Evolutionary conservation across 2,888 invertebrate genomes (phyloP).

Genomic region (Sminthurinus aureus): DNA sequence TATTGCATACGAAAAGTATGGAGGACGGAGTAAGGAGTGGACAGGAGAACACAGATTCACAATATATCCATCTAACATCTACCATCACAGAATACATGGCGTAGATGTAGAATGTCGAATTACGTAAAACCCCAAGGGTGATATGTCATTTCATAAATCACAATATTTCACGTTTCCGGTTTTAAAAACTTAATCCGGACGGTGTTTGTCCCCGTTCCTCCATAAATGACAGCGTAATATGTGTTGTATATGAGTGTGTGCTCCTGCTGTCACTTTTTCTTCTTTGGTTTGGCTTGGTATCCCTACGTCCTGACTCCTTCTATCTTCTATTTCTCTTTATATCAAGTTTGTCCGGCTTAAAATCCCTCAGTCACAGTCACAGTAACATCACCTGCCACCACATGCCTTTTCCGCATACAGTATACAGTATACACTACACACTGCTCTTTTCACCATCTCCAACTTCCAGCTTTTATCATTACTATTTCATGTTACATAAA

Average conservation of each 20-base stretch:
- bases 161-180: constrained; percentile 58
- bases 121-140: constrained; percentile 39
- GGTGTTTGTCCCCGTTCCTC: constrained; percentile 43
- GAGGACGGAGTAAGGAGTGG: no score
- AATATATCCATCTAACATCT: no score
- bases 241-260: constrained; percentile 4
- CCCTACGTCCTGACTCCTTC: background rate
- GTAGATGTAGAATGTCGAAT: constrained; percentile 11
- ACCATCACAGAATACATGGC: background rate
- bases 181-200: constrained; percentile 57
- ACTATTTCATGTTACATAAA: background rate
- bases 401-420: background rate
- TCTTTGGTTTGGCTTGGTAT: background rate
- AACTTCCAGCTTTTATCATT: no score
- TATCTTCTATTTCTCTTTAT: background rate
- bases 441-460: background rate
- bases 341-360: constrained; percentile 18
- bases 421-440: background rate
- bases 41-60: no score
- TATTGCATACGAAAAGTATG: no score
- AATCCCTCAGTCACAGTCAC: constrained; percentile 8
- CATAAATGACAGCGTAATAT: no score
- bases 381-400: constrained; percentile 12
- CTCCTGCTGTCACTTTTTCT: constrained; percentile 18
- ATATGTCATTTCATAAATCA: constrained; percentile 54